Base-by-base conservation (phyloP, 2,113 vertebrate species). In the Micromys minutus region DNA sequence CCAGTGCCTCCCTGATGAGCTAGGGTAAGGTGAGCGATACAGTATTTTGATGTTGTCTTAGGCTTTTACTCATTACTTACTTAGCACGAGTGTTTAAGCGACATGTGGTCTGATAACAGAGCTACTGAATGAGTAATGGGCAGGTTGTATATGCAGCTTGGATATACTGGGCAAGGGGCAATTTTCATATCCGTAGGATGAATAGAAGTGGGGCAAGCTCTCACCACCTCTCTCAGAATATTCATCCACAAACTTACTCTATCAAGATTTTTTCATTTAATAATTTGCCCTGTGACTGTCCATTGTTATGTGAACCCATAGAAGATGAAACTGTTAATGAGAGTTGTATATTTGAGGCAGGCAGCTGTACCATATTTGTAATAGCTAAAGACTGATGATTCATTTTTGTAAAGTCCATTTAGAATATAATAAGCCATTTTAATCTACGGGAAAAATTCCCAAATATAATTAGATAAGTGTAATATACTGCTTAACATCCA, bases 381-480 rank as follows among this genome's bases (percentile, higher is more conserved):
- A 39, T 89, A 83, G 10, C 16, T 61, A 42, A 22, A 88, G 63
- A 57, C 63, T 47, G 55, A 39, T 94, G 29, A 67, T 92, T 92
- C 1, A 21, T 50, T 71, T 79, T 93, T 93, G 47, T 47, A 88
- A 47, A 50, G 13, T 39, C 39, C 31, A 36, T 55, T 95, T 31
- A 57, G 57, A 80, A 79, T 67, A 42, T 85, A 94, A 81, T 94
- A 85, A 65, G 79, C 95, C 34, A 72, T 91, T 89, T 90, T 76
- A 76, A 97, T 81, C 67, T 83, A 47, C 71, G 42, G 26, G 65
- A 69, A 15, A 31, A n/a, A 34, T 79, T 83, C 57, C 39, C 39
- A 87, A 26, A 47, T 86, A 76, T 34, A 95, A 77, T 96, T 97
- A 95, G 47, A 74, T 93, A 81, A 92, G 36, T 94, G 59, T 71